Evolutionary conservation across 2,888 invertebrate genomes (phyloP).

Genomic region (Eupithecia tripunctaria): DNA sequence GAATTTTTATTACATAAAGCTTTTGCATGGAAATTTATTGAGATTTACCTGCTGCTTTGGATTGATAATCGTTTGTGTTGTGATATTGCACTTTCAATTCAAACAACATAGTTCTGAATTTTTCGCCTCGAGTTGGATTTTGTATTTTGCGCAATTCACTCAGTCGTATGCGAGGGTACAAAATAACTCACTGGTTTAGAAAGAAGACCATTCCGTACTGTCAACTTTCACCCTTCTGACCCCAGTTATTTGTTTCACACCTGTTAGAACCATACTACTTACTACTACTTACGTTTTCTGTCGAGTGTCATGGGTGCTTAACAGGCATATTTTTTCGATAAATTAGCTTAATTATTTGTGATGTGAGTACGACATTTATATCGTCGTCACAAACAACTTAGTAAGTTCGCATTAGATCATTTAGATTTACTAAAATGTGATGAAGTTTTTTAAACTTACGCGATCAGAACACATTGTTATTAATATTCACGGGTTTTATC

Average conservation of each 20-base stretch:
- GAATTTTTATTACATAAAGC: no score
- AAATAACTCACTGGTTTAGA: constrained; percentile 41
- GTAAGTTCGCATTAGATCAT: no score
- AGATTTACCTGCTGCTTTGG: neutral
- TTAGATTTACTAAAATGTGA: no score
- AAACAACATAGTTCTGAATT: neutral
- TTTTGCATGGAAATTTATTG: neutral
- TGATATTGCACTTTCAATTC: neutral
- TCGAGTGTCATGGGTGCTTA: neutral
- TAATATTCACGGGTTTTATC: no score
- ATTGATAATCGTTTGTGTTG: neutral
- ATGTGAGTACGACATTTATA: no score
- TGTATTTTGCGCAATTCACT: constrained; percentile 10
- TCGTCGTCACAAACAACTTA: no score
- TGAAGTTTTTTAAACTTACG: no score
- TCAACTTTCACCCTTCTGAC: constrained; percentile 30
- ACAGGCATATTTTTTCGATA: neutral
- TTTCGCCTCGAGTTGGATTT: neutral
- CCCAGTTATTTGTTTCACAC: constrained; percentile 23
- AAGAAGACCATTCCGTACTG: constrained; percentile 37
- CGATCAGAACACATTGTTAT: no score
- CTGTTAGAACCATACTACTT: constrained; percentile 7
- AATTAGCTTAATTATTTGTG: neutral
- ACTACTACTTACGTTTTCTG: no score
- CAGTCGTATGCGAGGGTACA: constrained; percentile 19